Percentiles rank a stretch among this genome's conserved stretches.
phyloP scores from a whole-genome alignment of 2,888 invertebrate species.

The Callyntrura sp. region DNA sequence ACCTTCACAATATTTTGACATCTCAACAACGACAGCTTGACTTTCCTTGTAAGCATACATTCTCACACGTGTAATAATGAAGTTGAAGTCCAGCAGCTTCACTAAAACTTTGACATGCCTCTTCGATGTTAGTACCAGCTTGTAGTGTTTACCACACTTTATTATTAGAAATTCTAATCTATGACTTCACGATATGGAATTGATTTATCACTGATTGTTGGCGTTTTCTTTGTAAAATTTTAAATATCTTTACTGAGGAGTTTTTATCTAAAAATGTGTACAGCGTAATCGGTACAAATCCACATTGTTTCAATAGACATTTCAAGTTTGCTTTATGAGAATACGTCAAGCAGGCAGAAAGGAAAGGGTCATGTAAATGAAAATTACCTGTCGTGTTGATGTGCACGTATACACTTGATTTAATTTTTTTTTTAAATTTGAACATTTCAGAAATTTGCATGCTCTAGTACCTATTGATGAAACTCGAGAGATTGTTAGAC shows the following conservation, averaged over 20 bases:
- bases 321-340: too few relatives aligned
- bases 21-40: not conserved
- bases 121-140: not conserved
- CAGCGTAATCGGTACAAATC: too few relatives aligned
- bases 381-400: slow-evolving; percentile 9
- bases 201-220: not conserved
- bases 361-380: not conserved
- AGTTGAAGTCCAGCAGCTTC: not conserved
- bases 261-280: too few relatives aligned
- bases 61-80: too few relatives aligned
- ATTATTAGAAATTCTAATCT: not conserved
- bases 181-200: not conserved
- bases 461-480: not conserved
- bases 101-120: not conserved
- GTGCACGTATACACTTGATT: slow-evolving; percentile 40
- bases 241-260: not conserved
- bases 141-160: too few relatives aligned
- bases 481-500: not conserved
- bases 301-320: too few relatives aligned
- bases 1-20: too few relatives aligned
- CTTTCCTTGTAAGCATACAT: not conserved
- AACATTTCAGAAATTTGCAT: not conserved
- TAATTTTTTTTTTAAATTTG: slow-evolving; percentile 16
- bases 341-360: not conserved
- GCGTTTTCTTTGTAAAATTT: not conserved